phyloP scores from a whole-genome alignment of 2,797 vertebrate genomes.

The Semotilus atromaculatus region DNA sequence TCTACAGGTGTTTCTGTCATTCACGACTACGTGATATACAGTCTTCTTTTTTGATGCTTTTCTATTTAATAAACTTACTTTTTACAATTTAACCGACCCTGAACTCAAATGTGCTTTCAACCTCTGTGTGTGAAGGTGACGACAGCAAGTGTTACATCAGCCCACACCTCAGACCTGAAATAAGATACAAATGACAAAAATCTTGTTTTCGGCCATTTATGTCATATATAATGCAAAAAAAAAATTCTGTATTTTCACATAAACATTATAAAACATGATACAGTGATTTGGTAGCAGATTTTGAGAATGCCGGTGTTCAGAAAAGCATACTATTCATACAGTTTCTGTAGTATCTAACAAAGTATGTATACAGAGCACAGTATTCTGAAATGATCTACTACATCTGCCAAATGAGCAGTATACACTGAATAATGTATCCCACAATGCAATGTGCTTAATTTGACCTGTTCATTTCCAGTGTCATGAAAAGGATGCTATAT shows the following conservation, averaged over 20 bases:
- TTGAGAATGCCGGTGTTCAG: conserved; percentile 14
- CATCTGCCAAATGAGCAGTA: not conserved
- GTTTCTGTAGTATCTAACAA: not conserved
- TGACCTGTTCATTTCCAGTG: not conserved
- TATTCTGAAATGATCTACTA: not conserved
- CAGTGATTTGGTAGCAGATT: conserved; percentile 43
- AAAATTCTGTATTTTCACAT: conserved; percentile 34
- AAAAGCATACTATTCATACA: not conserved
- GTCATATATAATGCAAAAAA: conserved; percentile 36
- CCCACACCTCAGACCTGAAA: not conserved
- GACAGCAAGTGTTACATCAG: not conserved
- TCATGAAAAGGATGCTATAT: not conserved
- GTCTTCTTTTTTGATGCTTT: not conserved
- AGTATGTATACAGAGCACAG: not conserved
- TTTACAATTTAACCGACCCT: not conserved
- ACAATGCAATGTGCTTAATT: not conserved
- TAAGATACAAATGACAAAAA: conserved; percentile 22
- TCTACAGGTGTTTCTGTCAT: not conserved
- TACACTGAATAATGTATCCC: not conserved
- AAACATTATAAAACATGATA: conserved; percentile 48
- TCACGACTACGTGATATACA: not conserved
- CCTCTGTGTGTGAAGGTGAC: not conserved
- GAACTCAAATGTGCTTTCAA: not conserved
- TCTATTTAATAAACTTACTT: conserved; percentile 17
- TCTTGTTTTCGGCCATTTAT: conserved; percentile 30